Evolutionary conservation across 2,888 invertebrate genomes (phyloP).

Genomic region (Acrobasis consociella): DNA sequence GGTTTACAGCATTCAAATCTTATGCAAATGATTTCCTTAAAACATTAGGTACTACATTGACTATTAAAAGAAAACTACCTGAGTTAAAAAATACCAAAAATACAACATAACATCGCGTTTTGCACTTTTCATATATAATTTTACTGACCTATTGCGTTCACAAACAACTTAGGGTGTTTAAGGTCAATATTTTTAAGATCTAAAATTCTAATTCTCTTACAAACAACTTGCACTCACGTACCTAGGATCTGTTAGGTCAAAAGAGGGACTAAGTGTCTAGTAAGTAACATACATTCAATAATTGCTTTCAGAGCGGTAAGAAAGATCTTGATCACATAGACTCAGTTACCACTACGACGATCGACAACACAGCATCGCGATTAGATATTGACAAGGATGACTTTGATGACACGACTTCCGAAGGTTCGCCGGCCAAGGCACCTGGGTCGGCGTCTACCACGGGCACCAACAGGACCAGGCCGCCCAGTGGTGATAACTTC

Average conservation of each 20-base stretch:
- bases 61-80: too few relatives aligned
- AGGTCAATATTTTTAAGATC: too few relatives aligned
- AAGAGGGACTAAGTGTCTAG: background rate
- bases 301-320: constrained; percentile 50
- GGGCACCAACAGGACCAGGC: constrained; percentile 42
- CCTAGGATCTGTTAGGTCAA: background rate
- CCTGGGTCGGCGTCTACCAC: constrained; percentile 40
- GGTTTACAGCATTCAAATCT: too few relatives aligned
- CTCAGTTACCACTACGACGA: constrained; percentile 48
- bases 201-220: too few relatives aligned
- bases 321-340: constrained; percentile 54
- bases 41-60: too few relatives aligned
- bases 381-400: constrained; percentile 52
- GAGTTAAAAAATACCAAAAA: too few relatives aligned
- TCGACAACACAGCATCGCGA: constrained; percentile 47
- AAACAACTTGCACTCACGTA: too few relatives aligned
- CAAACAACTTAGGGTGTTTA: too few relatives aligned
- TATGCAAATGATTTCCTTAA: too few relatives aligned
- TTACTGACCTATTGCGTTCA: too few relatives aligned
- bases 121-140: too few relatives aligned
- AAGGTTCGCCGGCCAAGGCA: constrained; percentile 41
- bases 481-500: constrained; percentile 41
- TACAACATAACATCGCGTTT: too few relatives aligned
- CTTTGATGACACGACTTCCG: constrained; percentile 33
- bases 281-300: background rate